Evolutionary conservation across 1,140 invertebrate genomes (phyloP).

Genomic region (Drosophila ironensis): DNA sequence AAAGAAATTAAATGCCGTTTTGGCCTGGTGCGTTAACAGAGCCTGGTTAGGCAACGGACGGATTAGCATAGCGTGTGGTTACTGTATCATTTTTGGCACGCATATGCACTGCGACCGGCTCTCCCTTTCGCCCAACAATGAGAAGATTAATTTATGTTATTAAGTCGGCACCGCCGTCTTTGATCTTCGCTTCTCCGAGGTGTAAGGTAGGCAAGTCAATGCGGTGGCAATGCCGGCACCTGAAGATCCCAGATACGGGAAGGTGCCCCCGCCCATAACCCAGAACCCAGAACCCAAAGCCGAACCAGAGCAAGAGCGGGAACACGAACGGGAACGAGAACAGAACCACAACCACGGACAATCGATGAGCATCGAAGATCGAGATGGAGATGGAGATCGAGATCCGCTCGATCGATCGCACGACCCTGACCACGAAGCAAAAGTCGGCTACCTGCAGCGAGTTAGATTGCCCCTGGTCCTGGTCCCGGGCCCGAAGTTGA

Average conservation of each 20-base stretch:
- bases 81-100: slow-evolving; percentile 66
- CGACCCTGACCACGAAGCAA: slow-evolving; percentile 22
- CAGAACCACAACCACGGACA: slow-evolving; percentile 17
- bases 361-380: slow-evolving; percentile 44
- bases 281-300: neutral
- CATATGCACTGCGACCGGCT: slow-evolving; percentile 34
- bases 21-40: slow-evolving; percentile 61
- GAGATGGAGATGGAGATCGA: slow-evolving; percentile 9
- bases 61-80: slow-evolving; percentile 55
- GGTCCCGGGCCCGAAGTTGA: slow-evolving; percentile 1
- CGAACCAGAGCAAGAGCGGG: neutral
- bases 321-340: slow-evolving; percentile 1
- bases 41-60: slow-evolving; percentile 56
- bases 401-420: slow-evolving; percentile 41
- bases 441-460: slow-evolving; percentile 32
- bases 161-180: slow-evolving; percentile 72
- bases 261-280: neutral
- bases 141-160: slow-evolving; percentile 82
- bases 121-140: slow-evolving; percentile 58
- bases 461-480: slow-evolving; percentile 37
- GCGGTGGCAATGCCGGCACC: slow-evolving; percentile 75
- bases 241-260: slow-evolving; percentile 41
- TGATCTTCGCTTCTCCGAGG: slow-evolving; percentile 69
- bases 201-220: slow-evolving; percentile 80
- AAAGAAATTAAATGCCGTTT: slow-evolving; percentile 63